These are phyloP conservation scores for Cenopis cana DNA, from an alignment of 2,888 invertebrate genomes.

Conservation along the genomic window DNA sequence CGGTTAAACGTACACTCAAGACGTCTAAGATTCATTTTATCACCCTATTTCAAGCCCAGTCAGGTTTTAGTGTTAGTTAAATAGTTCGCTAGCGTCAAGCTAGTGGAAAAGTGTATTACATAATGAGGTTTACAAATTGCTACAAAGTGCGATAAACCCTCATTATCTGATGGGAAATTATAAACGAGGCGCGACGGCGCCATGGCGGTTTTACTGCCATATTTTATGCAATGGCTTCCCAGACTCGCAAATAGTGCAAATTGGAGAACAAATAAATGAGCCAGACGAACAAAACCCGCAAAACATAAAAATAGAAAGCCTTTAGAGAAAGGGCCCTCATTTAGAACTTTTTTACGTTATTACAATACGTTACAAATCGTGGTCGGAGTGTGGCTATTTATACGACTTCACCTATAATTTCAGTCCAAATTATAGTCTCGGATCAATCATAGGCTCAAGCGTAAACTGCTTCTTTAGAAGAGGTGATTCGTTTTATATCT, in stretches of 20 bases:
- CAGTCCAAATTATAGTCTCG: slow-evolving; percentile 62
- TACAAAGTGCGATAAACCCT: slow-evolving; percentile 26
- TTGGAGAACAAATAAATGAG: slow-evolving; percentile 44
- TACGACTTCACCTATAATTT: slow-evolving; percentile 72
- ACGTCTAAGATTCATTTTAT: slow-evolving; percentile 11
- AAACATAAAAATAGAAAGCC: slow-evolving; percentile 67
- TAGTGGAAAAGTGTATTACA: slow-evolving; percentile 37
- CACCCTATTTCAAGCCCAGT: slow-evolving; percentile 4
- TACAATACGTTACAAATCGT: slow-evolving; percentile 67
- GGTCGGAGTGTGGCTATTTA: slow-evolving; percentile 59
- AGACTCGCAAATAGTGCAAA: slow-evolving; percentile 37
- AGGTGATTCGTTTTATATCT: slow-evolving; percentile 39
- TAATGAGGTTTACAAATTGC: slow-evolving; percentile 32
- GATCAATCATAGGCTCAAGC: slow-evolving; percentile 54
- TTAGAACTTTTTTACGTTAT: slow-evolving; percentile 61
- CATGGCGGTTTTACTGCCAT: slow-evolving; percentile 15
- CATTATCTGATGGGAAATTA: slow-evolving; percentile 36
- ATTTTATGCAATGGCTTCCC: slow-evolving; percentile 33
- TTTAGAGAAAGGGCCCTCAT: slow-evolving; percentile 65
- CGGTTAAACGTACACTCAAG: slow-evolving; percentile 6
- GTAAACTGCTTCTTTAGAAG: slow-evolving; percentile 45
- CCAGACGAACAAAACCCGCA: slow-evolving; percentile 51
- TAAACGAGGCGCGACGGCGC: slow-evolving; percentile 26
- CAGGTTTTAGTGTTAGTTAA: background rate
- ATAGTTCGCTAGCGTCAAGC: slow-evolving; percentile 1